These are phyloP conservation scores for Nesospiza acunhae DNA, from an alignment of 2,113 vertebrate genomes.

Conservation along the genomic window DNA sequence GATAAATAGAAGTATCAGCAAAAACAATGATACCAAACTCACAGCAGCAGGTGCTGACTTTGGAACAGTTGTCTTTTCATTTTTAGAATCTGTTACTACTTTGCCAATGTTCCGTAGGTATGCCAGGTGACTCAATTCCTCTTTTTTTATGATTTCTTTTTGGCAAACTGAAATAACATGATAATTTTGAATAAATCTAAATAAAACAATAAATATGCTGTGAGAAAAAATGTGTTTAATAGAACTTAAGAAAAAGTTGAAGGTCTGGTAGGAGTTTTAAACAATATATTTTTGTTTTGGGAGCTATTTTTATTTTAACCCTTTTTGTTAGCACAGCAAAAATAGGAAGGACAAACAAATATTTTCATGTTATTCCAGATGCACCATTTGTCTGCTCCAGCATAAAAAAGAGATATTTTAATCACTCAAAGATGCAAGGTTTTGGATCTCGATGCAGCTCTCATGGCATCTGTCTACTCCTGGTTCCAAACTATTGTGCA, in stretches of 20 bases:
- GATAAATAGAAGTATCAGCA: slow-evolving; percentile 54
- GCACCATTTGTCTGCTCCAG: background rate
- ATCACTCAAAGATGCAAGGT: background rate
- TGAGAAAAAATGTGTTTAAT: background rate
- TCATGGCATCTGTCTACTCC: background rate
- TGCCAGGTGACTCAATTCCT: background rate
- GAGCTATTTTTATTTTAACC: background rate
- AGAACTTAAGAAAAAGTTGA: background rate
- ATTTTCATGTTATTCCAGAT: background rate
- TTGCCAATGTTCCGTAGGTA: background rate
- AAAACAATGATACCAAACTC: slow-evolving; percentile 49
- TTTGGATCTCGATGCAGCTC: background rate
- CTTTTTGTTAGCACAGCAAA: background rate
- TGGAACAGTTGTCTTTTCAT: slow-evolving; percentile 46
- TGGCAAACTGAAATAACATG: background rate
- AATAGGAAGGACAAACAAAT: background rate
- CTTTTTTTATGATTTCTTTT: too few relatives aligned
- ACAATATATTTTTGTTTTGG: background rate
- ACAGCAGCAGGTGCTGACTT: slow-evolving; percentile 63
- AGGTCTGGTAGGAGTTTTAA: background rate
- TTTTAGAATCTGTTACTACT: background rate
- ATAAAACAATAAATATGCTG: background rate
- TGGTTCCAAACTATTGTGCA: background rate
- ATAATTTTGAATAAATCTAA: background rate
- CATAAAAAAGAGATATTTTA: background rate